Percentiles rank a stretch among this genome's conserved stretches.
Evolutionary conservation across 2,888 invertebrate genomes (phyloP).

Genomic region (Xanthostigma xanthostigma): DNA sequence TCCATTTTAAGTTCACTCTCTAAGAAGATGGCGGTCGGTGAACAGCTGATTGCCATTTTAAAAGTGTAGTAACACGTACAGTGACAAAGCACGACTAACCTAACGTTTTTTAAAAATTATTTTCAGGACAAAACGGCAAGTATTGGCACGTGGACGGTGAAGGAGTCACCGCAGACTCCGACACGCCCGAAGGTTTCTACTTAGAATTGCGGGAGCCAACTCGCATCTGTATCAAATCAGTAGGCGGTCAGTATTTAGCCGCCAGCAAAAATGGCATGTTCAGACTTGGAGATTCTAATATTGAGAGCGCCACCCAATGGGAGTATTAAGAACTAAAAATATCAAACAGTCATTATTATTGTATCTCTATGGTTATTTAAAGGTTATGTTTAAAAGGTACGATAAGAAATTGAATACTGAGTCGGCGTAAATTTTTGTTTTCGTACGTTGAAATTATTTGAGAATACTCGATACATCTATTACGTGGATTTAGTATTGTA

Average conservation of each 20-base stretch:
- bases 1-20: no score
- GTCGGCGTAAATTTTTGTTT: no score
- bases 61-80: no score
- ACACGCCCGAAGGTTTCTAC: constrained; percentile 72
- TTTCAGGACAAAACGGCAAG: constrained; percentile 74
- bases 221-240: constrained; percentile 75
- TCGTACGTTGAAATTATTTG: no score
- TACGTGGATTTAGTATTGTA: no score
- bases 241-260: constrained; percentile 61
- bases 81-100: no score
- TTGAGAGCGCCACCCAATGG: constrained; percentile 78
- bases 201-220: constrained; percentile 88
- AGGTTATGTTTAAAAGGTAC: no score
- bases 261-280: constrained; percentile 87
- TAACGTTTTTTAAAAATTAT: constrained; percentile 1
- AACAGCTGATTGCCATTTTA: no score
- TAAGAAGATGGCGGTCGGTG: no score
- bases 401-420: no score
- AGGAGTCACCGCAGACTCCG: constrained; percentile 72
- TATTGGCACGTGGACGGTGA: constrained; percentile 90
- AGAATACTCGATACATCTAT: no score
- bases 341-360: neutral
- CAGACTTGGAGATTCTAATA: constrained; percentile 64
- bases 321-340: constrained; percentile 53
- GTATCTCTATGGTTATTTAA: no score